Evolutionary conservation across 2,797 vertebrate species (phyloP), one percentile per base, ranked within the genome.

Genomic region (Sebastolobus alascanus): DNA sequence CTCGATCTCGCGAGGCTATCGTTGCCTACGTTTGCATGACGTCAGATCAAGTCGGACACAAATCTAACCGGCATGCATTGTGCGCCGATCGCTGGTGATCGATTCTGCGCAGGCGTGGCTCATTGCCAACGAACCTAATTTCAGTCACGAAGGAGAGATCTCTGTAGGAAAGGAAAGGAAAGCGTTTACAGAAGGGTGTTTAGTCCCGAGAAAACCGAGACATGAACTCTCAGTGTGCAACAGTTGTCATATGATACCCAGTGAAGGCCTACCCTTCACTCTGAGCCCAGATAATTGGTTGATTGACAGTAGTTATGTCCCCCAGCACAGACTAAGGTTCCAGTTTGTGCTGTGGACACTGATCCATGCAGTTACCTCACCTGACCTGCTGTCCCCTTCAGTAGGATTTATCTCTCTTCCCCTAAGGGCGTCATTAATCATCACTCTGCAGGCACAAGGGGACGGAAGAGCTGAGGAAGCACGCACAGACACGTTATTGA

Each of bases 381-480:
- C 72, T 76, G 84, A 88, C 77, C 85, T 74, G 73, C 66, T 58
- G 68, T 72, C 59, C 61, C 61, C 83, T 85, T 87, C 77, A 74
- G 71, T 9, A n/a, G 82, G 73, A 89, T 89, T 87, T 88, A 91
- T 92, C 78, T 83, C 59, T 72, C 38, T 69, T 56, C 68, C 75
- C 77, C 61, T 73, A 37, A 79, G 76, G 84, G 81, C 31, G 6
- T 76, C 63, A 82, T 87, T 85, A 90, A 80, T 92, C 89, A 88
- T 84, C 75, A 86, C 60, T 75, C 74, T 25, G 58, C 80, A 68
- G 68, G 55, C 77, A 80, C 80, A 40, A 64, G 59, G 40, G 25
- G 76, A 81, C 79, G 74, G 82, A 81, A 43, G 69, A 88, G 82
- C 87, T 87, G 87, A 83, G 77, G 69, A 85, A 71, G 79, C 76